Evolutionary conservation across 35 echinoderm and acorn worm species (phyloP), one percentile per base, ranked within the genome.

Genomic region (Apostichopus parvimensis): DNA sequence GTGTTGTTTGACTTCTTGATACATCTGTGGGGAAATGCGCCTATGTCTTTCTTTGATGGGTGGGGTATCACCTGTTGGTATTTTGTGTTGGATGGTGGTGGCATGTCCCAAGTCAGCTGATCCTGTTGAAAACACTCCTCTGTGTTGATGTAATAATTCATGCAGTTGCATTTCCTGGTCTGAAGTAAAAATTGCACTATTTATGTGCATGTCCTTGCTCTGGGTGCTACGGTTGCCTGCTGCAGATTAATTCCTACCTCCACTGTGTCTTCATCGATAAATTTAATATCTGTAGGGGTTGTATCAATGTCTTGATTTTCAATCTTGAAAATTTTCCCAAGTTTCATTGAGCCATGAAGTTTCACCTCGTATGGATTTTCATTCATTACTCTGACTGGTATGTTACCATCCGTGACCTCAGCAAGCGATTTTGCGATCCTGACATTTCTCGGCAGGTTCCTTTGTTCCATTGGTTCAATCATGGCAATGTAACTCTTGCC

Each of bases 331-430:
- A 91, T 13, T 79, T 91, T 53, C 7, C 89, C 73, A 56, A 78
- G 89, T 79, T 21, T 91, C 26, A 66, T 54, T 1, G 89, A 53
- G 17, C 89, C 56, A 4, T 79, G 55, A 2, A 91, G 21, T 21
- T 6, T 56, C 18, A 91, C 89, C 25, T 68, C 61, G 72, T 88
- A 88, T 45, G 65, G 9, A 26, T 73, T 88, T 10, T 13, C n/a
- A 59, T 91, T 91, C 73, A 91, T 78, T 9, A 91, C 53, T 59
- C 89, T 77, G 8, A 91, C 54, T 77, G 89, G 89, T 59, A 79
- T 22, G 5, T 53, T 91, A 57, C 73, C 89, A 9, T 91, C 54
- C 6, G 21, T 18, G 0, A 91, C 89, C 11, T 23, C 54, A 6
- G 1, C 89, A 21, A 91, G 18, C 6, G 71, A 53, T 78, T 53